Evolutionary conservation across 35 echinoderm and acorn worm genomes (phyloP).

Genomic region (Eucidaris tribuloides): DNA sequence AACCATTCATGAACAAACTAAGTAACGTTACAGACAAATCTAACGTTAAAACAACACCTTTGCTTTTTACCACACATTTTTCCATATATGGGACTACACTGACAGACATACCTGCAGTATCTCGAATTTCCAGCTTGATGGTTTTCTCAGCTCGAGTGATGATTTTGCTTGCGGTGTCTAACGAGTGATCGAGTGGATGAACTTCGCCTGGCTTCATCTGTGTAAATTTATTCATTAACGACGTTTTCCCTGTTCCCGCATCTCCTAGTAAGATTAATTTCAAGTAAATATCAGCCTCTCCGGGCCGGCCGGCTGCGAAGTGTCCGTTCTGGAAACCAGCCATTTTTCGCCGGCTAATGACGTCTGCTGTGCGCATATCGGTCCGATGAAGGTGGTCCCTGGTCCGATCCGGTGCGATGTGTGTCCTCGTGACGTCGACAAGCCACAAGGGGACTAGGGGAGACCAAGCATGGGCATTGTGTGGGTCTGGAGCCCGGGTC

Average conservation of each 20-base stretch:
- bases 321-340: neutral
- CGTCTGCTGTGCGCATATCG: too few relatives aligned
- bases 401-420: neutral
- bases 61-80: neutral
- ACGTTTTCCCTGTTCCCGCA: conserved; percentile 75
- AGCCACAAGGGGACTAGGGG: neutral
- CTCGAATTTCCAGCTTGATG: conserved; percentile 68
- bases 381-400: too few relatives aligned
- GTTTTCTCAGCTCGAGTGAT: conserved; percentile 35
- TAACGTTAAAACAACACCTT: too few relatives aligned
- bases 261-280: conserved; percentile 51
- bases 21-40: too few relatives aligned
- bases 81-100: neutral
- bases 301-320: neutral
- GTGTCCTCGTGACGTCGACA: neutral
- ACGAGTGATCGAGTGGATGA: neutral
- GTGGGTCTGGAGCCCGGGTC: too few relatives aligned
- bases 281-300: neutral
- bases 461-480: too few relatives aligned
- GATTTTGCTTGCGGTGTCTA: conserved; percentile 16
- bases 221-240: conserved; percentile 38
- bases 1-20: too few relatives aligned
- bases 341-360: neutral
- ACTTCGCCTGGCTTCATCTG: neutral
- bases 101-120: conserved; percentile 68